Conservation (phyloP, 1,140 invertebrate species). For the Aphis gossypii region DNA sequence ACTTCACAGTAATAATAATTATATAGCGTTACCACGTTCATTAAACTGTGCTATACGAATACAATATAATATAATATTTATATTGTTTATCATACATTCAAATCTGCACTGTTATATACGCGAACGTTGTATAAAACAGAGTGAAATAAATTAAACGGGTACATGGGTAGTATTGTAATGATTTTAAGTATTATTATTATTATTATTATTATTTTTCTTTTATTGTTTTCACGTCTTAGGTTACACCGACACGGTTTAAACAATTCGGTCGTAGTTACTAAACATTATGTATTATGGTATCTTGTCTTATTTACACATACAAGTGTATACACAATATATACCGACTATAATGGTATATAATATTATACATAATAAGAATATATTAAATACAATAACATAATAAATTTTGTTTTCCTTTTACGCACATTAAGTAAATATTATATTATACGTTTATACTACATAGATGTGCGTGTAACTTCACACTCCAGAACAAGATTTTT, state of each 20-base stretch:
- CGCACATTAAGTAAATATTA: conserved; percentile 6
- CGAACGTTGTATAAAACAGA: not conserved
- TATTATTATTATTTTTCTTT: not conserved
- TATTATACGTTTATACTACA: not conserved
- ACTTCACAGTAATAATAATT: not conserved
- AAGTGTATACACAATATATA: too few species aligned
- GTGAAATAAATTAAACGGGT: not conserved
- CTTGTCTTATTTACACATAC: not conserved
- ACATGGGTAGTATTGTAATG: not conserved
- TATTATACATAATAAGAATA: not conserved
- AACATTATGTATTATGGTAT: not conserved
- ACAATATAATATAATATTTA: not conserved
- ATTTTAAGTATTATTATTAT: not conserved
- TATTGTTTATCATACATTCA: not conserved
- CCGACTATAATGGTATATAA: not conserved
- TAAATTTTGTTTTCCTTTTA: conserved; percentile 14
- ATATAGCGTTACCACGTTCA: not conserved
- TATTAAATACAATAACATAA: not conserved
- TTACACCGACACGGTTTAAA: not conserved
- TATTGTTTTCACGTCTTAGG: not conserved
- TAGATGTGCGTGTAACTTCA: not conserved
- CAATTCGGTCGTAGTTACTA: not conserved
- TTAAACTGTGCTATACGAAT: not conserved
- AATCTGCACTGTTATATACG: not conserved
- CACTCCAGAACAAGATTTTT: not conserved